A percentile compares a stretch with the other conserved stretches of the same genome.
phyloP scores from a whole-genome alignment of 2,797 vertebrate species.

The Pangasius mekongensis region DNA sequence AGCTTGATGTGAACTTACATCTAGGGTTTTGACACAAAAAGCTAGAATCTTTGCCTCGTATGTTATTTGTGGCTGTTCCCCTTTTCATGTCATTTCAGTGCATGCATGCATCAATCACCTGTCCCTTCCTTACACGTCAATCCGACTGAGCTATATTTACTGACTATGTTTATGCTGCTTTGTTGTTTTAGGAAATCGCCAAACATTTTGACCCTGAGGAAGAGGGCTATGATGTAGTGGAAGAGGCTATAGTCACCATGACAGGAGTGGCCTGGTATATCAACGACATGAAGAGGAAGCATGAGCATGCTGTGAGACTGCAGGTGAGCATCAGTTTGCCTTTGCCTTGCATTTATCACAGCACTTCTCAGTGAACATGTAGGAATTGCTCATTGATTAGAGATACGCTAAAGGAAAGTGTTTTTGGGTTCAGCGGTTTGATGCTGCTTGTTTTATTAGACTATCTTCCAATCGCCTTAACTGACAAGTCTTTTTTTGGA shows the following conservation, averaged over 20 bases:
- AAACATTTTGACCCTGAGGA: conserved; percentile 88
- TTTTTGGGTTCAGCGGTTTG: not conserved
- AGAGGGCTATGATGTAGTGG: conserved; percentile 88
- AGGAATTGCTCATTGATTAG: not conserved
- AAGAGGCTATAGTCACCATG: conserved; percentile 97
- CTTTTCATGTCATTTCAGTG: not conserved
- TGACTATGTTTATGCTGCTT: not conserved
- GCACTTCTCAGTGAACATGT: not conserved
- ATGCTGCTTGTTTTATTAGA: not conserved
- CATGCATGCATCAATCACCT: not conserved
- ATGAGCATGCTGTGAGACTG: conserved; percentile 92
- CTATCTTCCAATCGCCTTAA: not conserved
- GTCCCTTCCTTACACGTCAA: not conserved
- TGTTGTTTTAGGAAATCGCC: conserved; percentile 85
- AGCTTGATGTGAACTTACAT: not conserved
- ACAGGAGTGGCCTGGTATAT: conserved; percentile 98
- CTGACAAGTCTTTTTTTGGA: not conserved
- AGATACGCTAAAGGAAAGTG: not conserved
- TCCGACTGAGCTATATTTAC: not conserved
- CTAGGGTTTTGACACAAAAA: not conserved
- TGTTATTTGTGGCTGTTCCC: not conserved
- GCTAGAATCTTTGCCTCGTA: not conserved
- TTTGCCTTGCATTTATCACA: not conserved
- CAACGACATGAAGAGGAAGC: conserved; percentile 98
- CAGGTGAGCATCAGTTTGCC: conserved; percentile 79